Percentiles rank a stretch among this genome's conserved stretches.
phyloP scores from a whole-genome alignment of 1,140 invertebrate genomes.

The Brachionus asplanchnoidis region DNA sequence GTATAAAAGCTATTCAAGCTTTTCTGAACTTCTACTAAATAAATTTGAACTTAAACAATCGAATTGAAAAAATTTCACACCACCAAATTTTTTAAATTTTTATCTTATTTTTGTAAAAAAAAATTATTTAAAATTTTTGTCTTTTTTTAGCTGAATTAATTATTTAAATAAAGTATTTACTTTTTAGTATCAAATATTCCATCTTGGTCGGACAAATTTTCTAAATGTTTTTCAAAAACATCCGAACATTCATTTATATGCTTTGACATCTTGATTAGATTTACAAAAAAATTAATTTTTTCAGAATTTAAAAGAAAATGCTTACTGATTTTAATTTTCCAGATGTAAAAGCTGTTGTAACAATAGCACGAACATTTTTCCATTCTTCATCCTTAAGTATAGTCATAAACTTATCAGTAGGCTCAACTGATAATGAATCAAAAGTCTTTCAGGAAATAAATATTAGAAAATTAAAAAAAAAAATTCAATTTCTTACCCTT shows the following conservation, averaged over 20 bases:
- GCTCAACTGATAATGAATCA: not conserved
- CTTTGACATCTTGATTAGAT: constrained; percentile 41
- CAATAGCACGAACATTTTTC: constrained; percentile 47
- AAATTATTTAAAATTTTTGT: no score
- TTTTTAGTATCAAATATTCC: constrained; percentile 16
- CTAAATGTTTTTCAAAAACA: not conserved
- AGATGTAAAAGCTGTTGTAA: constrained; percentile 46
- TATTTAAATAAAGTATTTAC: not conserved
- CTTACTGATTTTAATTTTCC: constrained; percentile 44
- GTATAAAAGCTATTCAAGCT: no score
- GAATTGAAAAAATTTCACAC: not conserved
- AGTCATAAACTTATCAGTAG: constrained; percentile 39
- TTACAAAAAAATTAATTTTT: not conserved
- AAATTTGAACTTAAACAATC: no score
- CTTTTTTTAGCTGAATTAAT: no score
- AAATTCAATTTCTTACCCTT: not conserved
- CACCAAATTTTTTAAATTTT: not conserved
- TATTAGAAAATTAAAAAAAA: not conserved
- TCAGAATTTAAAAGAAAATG: not conserved
- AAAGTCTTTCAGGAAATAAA: not conserved
- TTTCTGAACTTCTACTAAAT: no score
- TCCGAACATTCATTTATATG: not conserved
- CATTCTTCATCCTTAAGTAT: constrained; percentile 45
- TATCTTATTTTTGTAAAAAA: no score
- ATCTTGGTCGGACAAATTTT: not conserved